Percentiles rank a stretch among this genome's conserved stretches.
Evolutionary conservation across 35 echinoderm and acorn worm genomes (phyloP).

Genomic region (Apostichopus parvimensis): DNA sequence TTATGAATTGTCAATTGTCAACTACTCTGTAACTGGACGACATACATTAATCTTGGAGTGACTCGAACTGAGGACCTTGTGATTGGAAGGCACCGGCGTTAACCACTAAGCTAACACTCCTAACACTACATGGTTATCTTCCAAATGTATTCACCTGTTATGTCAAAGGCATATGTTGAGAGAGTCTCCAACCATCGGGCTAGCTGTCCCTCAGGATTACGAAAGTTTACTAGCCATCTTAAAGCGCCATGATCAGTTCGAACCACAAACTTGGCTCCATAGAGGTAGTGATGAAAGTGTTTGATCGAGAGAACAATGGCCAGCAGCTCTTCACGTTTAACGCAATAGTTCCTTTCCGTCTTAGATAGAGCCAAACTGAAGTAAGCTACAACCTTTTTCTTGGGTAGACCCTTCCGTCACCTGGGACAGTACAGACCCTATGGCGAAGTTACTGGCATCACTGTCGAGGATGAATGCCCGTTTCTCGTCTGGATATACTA

Average conservation of each 20-base stretch:
- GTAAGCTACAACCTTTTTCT: neutral
- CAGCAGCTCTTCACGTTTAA: neutral
- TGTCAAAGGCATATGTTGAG: neutral
- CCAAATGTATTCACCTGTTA: slow-evolving; percentile 13
- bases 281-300: neutral
- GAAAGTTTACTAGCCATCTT: neutral
- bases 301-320: neutral
- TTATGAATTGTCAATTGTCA: too few species aligned
- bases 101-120: too few species aligned
- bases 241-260: neutral
- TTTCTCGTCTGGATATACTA: slow-evolving; percentile 51
- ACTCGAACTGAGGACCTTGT: too few species aligned
- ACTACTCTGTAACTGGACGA: too few species aligned
- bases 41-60: too few species aligned
- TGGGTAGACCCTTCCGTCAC: neutral
- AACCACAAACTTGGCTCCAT: neutral
- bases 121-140: too few species aligned
- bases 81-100: too few species aligned
- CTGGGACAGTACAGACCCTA: neutral
- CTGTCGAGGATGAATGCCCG: slow-evolving; percentile 67
- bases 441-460: slow-evolving; percentile 51
- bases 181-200: slow-evolving; percentile 9
- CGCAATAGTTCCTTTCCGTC: neutral
- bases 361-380: neutral
- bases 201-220: slow-evolving; percentile 47